These are phyloP conservation scores for Dicrostonyx torquatus DNA, from an alignment of 2,797 vertebrate genomes.

Conservation along the genomic window DNA sequence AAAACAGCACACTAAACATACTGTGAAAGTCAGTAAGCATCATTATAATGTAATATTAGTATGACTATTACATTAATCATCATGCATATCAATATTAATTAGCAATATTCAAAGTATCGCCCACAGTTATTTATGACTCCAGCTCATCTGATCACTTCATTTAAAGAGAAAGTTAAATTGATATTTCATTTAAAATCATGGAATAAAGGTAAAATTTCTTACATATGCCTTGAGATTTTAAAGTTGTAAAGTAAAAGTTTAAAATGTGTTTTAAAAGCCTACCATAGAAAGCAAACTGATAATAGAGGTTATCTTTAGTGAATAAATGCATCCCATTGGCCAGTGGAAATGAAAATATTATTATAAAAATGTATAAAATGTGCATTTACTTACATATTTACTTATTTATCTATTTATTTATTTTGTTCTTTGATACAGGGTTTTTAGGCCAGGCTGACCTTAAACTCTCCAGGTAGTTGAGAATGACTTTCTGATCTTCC, in stretches of 20 bases:
- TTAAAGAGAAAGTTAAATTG: background rate
- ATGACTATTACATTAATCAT: background rate
- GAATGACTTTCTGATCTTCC: background rate
- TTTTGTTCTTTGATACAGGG: background rate
- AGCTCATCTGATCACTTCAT: background rate
- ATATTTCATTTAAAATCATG: conserved; percentile 29
- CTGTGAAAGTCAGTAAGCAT: background rate
- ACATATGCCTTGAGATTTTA: background rate
- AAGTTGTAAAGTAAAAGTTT: conserved; percentile 21
- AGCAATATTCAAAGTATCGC: background rate
- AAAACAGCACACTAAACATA: background rate
- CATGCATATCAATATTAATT: no score
- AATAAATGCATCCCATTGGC: background rate
- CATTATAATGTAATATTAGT: background rate
- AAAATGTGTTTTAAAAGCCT: background rate
- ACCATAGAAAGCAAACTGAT: background rate
- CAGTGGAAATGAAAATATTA: background rate
- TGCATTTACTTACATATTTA: background rate
- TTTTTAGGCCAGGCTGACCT: background rate
- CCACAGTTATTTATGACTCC: background rate
- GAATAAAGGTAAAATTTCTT: background rate
- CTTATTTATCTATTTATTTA: background rate
- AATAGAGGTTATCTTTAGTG: background rate
- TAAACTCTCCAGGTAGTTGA: background rate
- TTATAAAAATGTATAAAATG: background rate